Evolutionary conservation across 2,888 invertebrate genomes (phyloP).

Genomic region (Rotaria macrura): DNA sequence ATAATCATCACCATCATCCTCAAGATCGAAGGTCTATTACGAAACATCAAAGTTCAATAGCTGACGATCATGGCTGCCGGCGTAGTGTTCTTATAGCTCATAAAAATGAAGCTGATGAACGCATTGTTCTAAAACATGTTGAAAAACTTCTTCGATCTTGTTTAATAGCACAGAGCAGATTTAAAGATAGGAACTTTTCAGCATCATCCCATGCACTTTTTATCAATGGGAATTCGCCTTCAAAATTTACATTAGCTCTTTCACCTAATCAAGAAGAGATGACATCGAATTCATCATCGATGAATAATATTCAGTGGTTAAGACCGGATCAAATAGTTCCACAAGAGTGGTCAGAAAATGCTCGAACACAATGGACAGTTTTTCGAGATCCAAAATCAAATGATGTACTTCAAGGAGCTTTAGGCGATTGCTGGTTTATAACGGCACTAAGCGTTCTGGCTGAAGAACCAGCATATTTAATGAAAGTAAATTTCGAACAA

Average conservation of each 20-base stretch:
- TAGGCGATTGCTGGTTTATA: constrained; percentile 24
- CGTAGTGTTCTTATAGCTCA: background rate
- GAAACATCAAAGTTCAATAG: background rate
- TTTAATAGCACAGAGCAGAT: background rate
- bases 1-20: too few species aligned
- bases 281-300: background rate
- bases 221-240: background rate
- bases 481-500: background rate
- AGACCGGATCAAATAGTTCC: constrained; percentile 24
- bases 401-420: constrained; percentile 29
- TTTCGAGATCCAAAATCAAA: constrained; percentile 30
- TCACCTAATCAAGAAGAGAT: background rate
- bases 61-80: background rate
- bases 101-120: constrained; percentile 4
- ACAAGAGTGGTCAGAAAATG: background rate
- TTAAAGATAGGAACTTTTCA: background rate
- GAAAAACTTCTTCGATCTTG: background rate
- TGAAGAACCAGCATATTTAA: constrained; percentile 11
- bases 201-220: background rate
- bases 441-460: constrained; percentile 15
- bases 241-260: background rate
- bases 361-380: constrained; percentile 27
- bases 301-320: constrained; percentile 23
- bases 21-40: background rate
- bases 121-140: background rate